These are phyloP conservation scores for Periphyllus acericola DNA, from an alignment of 2,888 invertebrate species.

Conservation along the genomic window DNA sequence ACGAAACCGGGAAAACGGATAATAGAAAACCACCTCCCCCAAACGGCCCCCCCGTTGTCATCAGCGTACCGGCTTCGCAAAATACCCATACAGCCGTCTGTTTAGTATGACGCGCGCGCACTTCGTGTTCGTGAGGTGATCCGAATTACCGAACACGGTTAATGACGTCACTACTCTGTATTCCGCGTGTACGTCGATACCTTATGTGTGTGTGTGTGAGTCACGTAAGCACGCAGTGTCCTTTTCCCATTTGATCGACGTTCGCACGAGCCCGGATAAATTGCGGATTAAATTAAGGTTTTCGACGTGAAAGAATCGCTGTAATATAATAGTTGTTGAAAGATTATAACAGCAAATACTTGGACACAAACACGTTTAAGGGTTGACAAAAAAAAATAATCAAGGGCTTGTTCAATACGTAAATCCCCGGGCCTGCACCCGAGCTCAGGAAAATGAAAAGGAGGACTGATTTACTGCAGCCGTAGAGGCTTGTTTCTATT, in stretches of 20 bases:
- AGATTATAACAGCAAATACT: no score
- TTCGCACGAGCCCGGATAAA: background rate
- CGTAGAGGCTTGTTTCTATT: no score
- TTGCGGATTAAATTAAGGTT: background rate
- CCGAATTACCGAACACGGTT: background rate
- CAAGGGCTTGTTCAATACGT: no score
- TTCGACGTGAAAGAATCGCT: background rate
- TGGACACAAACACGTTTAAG: no score
- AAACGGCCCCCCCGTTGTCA: background rate
- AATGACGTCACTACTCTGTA: background rate
- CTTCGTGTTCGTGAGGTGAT: background rate
- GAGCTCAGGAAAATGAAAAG: no score
- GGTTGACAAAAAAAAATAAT: no score
- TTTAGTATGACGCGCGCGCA: background rate
- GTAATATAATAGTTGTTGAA: no score
- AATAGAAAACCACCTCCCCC: no score
- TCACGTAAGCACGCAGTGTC: background rate
- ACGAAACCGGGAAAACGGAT: no score
- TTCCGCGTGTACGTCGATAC: background rate
- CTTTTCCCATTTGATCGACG: background rate
- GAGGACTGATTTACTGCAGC: no score
- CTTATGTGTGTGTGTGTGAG: background rate
- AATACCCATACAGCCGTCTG: background rate
- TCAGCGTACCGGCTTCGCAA: background rate
- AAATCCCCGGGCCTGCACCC: no score